Evolutionary conservation across 2,888 invertebrate genomes (phyloP).

Genomic region (Melangyna quadrimaculata): DNA sequence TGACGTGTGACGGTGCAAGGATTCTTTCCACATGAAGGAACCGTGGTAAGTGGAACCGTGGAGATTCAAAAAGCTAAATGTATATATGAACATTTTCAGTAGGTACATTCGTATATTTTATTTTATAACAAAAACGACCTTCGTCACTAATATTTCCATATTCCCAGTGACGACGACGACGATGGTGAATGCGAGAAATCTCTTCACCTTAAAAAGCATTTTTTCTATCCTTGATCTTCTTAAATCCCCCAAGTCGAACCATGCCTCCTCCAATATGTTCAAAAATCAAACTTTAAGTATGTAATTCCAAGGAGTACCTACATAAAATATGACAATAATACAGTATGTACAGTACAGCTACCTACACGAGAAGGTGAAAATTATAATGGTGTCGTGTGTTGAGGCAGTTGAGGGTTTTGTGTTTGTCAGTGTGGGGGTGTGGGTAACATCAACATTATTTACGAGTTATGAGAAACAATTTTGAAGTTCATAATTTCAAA

Average conservation of each 20-base stretch:
- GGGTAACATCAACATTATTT: conserved; percentile 48
- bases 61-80: conserved; percentile 43
- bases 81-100: conserved; percentile 9
- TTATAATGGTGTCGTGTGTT: background rate
- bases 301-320: conserved; percentile 24
- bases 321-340: conserved; percentile 39
- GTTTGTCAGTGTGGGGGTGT: background rate
- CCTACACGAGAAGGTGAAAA: conserved; percentile 33
- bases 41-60: conserved; percentile 16
- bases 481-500: conserved; percentile 18
- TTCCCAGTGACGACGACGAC: background rate
- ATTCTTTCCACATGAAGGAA: conserved; percentile 35
- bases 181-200: conserved; percentile 22
- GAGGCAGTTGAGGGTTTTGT: background rate
- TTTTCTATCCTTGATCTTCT: conserved; percentile 16
- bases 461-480: conserved; percentile 35
- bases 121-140: conserved; percentile 19
- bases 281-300: conserved; percentile 45
- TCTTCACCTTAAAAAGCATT: background rate
- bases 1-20: conserved; percentile 46
- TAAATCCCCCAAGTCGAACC: conserved; percentile 12
- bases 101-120: background rate
- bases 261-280: conserved; percentile 1
- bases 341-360: no score
- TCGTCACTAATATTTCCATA: conserved; percentile 41